These are phyloP conservation scores for Charina bottae DNA, from an alignment of 2,113 vertebrate genomes.

Conservation along the genomic window DNA sequence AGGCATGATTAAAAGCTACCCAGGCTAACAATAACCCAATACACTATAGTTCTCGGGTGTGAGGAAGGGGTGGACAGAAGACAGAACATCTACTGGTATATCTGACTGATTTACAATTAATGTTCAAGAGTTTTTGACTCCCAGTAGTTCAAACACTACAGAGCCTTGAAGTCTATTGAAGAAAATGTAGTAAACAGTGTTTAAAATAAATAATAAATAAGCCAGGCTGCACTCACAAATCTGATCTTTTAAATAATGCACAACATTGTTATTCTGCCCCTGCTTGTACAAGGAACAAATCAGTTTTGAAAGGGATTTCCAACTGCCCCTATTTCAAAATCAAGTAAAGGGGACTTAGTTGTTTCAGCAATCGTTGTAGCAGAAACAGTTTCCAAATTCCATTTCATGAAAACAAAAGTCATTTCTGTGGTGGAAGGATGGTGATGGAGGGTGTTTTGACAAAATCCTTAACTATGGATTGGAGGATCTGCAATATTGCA, in stretches of 20 bases:
- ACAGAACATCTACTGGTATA: not conserved
- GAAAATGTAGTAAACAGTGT: not conserved
- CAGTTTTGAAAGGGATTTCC: constrained; percentile 47
- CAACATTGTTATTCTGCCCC: not conserved
- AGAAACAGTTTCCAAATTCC: not conserved
- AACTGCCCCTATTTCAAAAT: too few relatives aligned
- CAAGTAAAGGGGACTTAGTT: too few relatives aligned
- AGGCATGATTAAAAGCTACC: not conserved
- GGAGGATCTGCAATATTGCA: fast-evolving
- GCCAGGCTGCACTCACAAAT: not conserved
- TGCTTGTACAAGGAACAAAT: not conserved
- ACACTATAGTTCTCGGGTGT: not conserved
- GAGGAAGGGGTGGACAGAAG: not conserved
- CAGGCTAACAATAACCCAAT: not conserved
- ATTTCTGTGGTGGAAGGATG: not conserved
- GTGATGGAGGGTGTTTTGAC: not conserved
- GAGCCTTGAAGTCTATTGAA: not conserved
- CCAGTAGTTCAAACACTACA: not conserved
- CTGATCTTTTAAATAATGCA: not conserved
- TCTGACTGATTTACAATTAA: not conserved
- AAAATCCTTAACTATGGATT: fast-evolving
- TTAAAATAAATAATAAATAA: not conserved
- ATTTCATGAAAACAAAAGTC: not conserved
- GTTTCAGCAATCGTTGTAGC: too few relatives aligned
- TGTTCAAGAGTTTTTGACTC: not conserved